Percentiles rank a stretch among this genome's conserved stretches.
These are phyloP conservation scores for Scophthalmus maximus DNA, from an alignment of 2,113 vertebrate genomes.

Conservation along the genomic window DNA sequence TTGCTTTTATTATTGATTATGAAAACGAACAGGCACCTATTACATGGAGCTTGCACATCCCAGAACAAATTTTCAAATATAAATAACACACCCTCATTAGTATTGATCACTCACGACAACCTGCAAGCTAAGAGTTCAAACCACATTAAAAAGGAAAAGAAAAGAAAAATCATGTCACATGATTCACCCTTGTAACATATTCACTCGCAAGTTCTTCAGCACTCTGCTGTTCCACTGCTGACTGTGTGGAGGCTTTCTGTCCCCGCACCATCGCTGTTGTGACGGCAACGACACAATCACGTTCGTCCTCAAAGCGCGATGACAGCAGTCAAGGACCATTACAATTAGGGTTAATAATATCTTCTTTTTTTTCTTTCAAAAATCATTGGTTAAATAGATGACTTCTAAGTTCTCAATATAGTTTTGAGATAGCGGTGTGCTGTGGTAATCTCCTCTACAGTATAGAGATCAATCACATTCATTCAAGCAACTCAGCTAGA, in stretches of 20 bases:
- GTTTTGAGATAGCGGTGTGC: slow-evolving; percentile 65
- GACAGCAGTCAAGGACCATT: slow-evolving; percentile 48
- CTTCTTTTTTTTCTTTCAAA: too few relatives aligned
- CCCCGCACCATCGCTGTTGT: slow-evolving; percentile 42
- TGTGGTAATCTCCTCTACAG: slow-evolving; percentile 68
- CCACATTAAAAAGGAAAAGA: slow-evolving; percentile 58
- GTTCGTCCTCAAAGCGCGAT: slow-evolving; percentile 31
- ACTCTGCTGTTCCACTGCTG: slow-evolving; percentile 51
- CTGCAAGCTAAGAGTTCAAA: slow-evolving; percentile 77
- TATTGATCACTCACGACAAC: slow-evolving; percentile 77
- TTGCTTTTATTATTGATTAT: slow-evolving; percentile 84
- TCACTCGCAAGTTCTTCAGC: slow-evolving; percentile 44
- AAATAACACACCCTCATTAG: slow-evolving; percentile 79
- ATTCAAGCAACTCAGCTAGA: slow-evolving; percentile 60
- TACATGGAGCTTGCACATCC: slow-evolving; percentile 84
- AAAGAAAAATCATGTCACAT: slow-evolving; percentile 36
- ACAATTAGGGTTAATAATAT: slow-evolving; percentile 43
- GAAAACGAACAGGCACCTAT: slow-evolving; percentile 85
- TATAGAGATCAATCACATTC: slow-evolving; percentile 75
- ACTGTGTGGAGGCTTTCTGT: slow-evolving; percentile 37
- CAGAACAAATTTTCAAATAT: slow-evolving; percentile 77
- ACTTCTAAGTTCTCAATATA: slow-evolving; percentile 68
- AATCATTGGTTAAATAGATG: slow-evolving; percentile 68
- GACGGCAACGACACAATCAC: slow-evolving; percentile 59
- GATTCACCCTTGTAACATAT: slow-evolving; percentile 52